Conservation (phyloP, 2,888 invertebrate species). For the Suillia variegata region DNA sequence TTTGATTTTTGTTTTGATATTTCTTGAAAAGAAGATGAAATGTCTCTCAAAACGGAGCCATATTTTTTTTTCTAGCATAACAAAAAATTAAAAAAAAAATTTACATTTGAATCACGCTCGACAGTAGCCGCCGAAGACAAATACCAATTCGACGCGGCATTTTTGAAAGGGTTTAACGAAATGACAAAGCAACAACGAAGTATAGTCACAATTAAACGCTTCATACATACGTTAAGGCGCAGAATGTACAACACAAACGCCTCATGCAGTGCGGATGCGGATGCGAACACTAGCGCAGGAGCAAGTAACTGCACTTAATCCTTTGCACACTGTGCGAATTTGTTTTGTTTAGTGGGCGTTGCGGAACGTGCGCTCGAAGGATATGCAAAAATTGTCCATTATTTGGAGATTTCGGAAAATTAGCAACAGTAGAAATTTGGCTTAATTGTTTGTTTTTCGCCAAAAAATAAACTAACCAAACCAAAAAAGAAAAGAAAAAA, state of each 20-base stretch:
- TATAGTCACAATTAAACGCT: conserved; percentile 26
- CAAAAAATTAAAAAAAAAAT: too few species aligned
- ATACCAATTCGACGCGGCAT: conserved; percentile 29
- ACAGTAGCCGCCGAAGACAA: conserved; percentile 34
- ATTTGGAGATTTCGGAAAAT: conserved; percentile 37
- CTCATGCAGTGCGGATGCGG: conserved; percentile 6
- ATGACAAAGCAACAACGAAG: conserved; percentile 24
- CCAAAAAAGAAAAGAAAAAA: too few species aligned
- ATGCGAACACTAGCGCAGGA: background rate
- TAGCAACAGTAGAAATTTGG: conserved; percentile 52
- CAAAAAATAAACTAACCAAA: conserved; percentile 17
- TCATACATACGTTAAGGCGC: conserved; percentile 10
- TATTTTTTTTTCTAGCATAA: too few species aligned
- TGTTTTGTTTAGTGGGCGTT: conserved; percentile 31
- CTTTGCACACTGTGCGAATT: conserved; percentile 24
- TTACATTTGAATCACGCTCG: too few species aligned
- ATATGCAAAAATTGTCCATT: conserved; percentile 18
- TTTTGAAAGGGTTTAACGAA: conserved; percentile 10
- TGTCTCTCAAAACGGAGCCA: too few species aligned
- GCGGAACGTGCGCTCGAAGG: conserved; percentile 17
- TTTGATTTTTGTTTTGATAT: too few species aligned
- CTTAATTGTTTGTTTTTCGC: conserved; percentile 40
- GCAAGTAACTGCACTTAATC: conserved; percentile 27
- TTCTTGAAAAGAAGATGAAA: too few species aligned
- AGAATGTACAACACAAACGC: background rate